Conservation (phyloP, 92 coral and sea anemone species). For the Epizoanthus fatuus region DNA sequence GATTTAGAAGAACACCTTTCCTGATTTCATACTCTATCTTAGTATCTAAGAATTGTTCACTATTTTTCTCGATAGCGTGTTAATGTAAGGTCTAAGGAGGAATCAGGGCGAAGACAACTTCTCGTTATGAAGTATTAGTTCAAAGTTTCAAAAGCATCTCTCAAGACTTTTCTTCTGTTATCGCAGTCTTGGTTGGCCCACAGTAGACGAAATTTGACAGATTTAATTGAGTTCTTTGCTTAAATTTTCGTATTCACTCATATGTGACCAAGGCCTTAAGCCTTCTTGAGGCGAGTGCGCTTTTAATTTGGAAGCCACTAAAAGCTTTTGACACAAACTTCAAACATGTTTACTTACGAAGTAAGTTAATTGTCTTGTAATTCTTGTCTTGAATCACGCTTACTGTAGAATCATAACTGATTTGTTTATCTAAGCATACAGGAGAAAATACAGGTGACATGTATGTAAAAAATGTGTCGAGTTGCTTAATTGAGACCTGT, state of each 20-base stretch:
- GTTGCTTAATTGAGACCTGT: conserved; percentile 34
- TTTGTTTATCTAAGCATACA: conserved; percentile 25
- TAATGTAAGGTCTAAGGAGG: not conserved
- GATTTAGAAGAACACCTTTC: not conserved
- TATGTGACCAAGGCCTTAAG: not conserved
- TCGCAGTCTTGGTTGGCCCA: no score
- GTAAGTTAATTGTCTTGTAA: conserved; percentile 42
- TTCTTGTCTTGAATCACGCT: conserved; percentile 41
- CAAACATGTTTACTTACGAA: conserved; percentile 44
- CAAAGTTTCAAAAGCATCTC: not conserved
- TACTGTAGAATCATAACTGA: conserved; percentile 16
- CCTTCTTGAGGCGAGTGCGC: conserved; percentile 49
- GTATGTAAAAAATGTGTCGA: conserved; percentile 3
- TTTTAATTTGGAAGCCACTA: conserved; percentile 18
- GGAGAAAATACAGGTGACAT: not conserved
- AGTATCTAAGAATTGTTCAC: not conserved
- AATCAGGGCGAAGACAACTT: not conserved
- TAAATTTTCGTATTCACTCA: no score
- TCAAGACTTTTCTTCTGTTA: no score
- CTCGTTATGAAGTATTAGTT: not conserved
- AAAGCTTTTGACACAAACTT: conserved; percentile 46
- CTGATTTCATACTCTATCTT: no score
- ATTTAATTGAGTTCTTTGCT: no score
- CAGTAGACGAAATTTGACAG: no score
- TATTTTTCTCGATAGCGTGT: not conserved